A percentile compares a stretch with the other conserved stretches of the same genome.
Conservation (phyloP, 2,113 vertebrate species). For the Pelusios castaneus region DNA sequence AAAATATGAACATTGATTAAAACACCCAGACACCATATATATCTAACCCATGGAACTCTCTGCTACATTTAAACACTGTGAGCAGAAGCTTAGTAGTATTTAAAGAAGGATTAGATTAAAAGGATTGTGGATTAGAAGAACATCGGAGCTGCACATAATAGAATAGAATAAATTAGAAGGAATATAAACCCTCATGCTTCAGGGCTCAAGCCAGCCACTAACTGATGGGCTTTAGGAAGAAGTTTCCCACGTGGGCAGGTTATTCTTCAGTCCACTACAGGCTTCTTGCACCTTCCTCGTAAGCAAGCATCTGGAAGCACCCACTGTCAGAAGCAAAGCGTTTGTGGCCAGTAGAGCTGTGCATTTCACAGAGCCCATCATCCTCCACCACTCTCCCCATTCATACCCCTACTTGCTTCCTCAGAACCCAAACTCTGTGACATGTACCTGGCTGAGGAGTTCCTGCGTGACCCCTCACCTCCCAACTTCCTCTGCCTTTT, state of each 20-base stretch:
- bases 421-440: neutral
- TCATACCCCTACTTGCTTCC: neutral
- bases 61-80: neutral
- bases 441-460: neutral
- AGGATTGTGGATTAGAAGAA: neutral
- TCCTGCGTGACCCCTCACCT: neutral
- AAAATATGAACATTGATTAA: neutral
- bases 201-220: neutral
- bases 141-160: neutral
- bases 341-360: neutral
- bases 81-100: neutral
- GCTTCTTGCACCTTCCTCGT: neutral
- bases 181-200: neutral
- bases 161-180: neutral
- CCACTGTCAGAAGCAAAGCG: neutral
- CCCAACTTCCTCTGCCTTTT: neutral
- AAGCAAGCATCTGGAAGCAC: slow-evolving; percentile 1
- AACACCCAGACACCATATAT: neutral
- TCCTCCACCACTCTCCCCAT: too few relatives aligned
- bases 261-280: slow-evolving; percentile 26
- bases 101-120: neutral
- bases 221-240: neutral
- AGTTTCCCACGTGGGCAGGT: slow-evolving; percentile 3
- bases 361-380: neutral
- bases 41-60: slow-evolving; percentile 15